Evolutionary conservation across 1,140 invertebrate genomes (phyloP), one percentile per base, ranked within the genome.

Genomic region (Ceratosolen solmsi): DNA sequence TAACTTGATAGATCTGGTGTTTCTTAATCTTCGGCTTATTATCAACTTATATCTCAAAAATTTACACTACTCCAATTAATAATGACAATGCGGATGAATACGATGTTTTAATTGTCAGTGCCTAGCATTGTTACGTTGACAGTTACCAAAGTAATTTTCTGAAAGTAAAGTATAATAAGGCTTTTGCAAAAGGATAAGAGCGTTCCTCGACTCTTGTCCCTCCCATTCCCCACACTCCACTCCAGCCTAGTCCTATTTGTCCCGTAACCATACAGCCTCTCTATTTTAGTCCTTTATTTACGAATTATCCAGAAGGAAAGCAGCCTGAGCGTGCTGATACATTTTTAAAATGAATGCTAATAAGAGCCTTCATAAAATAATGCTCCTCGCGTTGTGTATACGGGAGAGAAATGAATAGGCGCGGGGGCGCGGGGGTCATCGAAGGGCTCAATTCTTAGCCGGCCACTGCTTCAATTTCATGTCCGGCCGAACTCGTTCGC

Each of bases 101-200:
- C 9, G 76, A 11, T 17, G n/a, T 11, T 70, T 79, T 17, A 71
- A 79, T 79, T 79, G 36, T 79, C 20, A 38, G 49, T 71, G 25
- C 22, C 11, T 38, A 27, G 17, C 41, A 38, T 79, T 71, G 49
- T 79, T 17, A 15, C 25, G 70, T 73, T 20, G n/a, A 68, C 41
- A 56, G 58, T 54, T 36, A 30, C 27, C 58, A 74, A 80, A 68
- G 79, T 75, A 68, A 80, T 80, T 80, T 73, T 79, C 63, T 33
- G 56, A 60, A 80, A 80, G 58, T 80, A 80, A 63, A 80, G 65
- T n/a, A 65, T 75, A 74, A 80, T 73, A 74, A 51, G 56, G 56
- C 30, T 74, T 68, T 33, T 54, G 74, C 27, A 74, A 80, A 74
- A 51, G 58, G 9, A 58, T 36, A 49, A 65, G 20, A 7, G 33